A percentile compares a stretch with the other conserved stretches of the same genome.
phyloP scores from a whole-genome alignment of 1,140 invertebrate genomes.

The Metaphire vulgaris region DNA sequence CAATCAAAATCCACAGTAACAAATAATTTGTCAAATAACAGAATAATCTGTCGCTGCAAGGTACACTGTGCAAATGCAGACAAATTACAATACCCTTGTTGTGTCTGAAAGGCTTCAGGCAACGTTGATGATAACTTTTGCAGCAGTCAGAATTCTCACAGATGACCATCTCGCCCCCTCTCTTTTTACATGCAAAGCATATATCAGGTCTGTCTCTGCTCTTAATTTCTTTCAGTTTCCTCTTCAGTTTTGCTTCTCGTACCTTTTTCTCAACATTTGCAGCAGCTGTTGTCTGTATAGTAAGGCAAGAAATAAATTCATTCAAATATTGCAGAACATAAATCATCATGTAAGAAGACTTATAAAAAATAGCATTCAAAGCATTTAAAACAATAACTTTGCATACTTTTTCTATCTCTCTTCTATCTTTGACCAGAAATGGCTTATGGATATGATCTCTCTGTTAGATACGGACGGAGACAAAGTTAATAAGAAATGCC shows the following conservation, averaged over 20 bases:
- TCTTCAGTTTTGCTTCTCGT: constrained; percentile 17
- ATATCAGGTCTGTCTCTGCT: not conserved
- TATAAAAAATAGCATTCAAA: not conserved
- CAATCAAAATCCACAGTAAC: too few species aligned
- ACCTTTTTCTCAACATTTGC: constrained; percentile 38
- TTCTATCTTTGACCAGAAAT: not conserved
- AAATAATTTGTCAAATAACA: too few species aligned
- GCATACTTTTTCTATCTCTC: constrained; percentile 1
- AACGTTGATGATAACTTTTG: not conserved
- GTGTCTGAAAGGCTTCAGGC: not conserved
- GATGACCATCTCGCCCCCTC: not conserved
- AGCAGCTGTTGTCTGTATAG: constrained; percentile 30
- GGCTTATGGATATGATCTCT: too few species aligned
- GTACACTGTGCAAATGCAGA: too few species aligned
- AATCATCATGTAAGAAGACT: not conserved
- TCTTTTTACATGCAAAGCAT: not conserved
- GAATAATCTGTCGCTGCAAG: too few species aligned
- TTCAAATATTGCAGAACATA: not conserved
- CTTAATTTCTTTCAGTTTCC: not conserved
- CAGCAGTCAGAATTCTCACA: not conserved
- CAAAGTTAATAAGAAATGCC: too few species aligned
- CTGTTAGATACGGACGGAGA: too few species aligned
- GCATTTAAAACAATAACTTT: not conserved
- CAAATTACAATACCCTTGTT: not conserved
- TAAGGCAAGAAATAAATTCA: not conserved